These are phyloP conservation scores for Dasypus novemcinctus DNA, from an alignment of 2,113 vertebrate genomes.

Conservation along the genomic window DNA sequence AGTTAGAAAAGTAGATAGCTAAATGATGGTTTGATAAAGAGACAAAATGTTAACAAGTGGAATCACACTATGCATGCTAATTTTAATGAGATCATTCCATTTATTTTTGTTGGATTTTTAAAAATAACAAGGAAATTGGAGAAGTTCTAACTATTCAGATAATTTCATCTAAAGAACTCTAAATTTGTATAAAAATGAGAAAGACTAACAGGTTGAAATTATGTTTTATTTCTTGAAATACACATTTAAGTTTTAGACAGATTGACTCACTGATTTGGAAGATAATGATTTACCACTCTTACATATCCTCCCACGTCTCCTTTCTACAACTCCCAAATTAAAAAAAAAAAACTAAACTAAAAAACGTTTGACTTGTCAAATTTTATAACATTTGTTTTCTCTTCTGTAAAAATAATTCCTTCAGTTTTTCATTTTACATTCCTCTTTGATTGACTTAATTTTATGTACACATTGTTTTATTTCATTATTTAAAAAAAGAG, in stretches of 20 bases:
- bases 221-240: not conserved
- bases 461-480: not conserved
- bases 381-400: not conserved
- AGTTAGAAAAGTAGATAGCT: not conserved
- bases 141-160: not conserved
- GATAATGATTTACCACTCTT: not conserved
- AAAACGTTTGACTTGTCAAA: not conserved
- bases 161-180: not conserved
- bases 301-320: not conserved
- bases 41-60: not conserved
- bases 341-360: not conserved
- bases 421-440: not conserved
- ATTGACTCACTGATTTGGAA: not conserved
- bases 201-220: not conserved
- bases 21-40: not conserved
- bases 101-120: slow-evolving; percentile 1
- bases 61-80: not conserved
- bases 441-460: not conserved
- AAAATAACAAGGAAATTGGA: not conserved
- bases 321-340: not conserved
- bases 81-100: not conserved
- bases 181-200: not conserved
- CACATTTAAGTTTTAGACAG: not conserved
- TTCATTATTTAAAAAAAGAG: not conserved
- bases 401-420: not conserved